Percentiles rank a stretch among this genome's conserved stretches.
phyloP scores from a whole-genome alignment of 2,797 vertebrate species.

The Parotocinclus haroldoi region DNA sequence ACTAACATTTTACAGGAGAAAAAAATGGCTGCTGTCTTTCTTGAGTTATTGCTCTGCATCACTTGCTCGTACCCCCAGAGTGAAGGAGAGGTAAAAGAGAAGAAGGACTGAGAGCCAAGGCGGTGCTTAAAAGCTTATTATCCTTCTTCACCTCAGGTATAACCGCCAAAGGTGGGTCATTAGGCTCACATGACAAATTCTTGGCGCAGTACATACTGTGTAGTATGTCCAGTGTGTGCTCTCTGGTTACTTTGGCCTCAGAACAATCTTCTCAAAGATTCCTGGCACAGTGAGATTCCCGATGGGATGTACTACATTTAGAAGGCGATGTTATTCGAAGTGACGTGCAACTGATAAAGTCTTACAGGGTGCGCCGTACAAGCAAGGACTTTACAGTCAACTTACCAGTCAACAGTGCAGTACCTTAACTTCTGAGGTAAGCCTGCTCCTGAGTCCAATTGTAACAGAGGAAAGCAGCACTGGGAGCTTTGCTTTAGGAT shows the following conservation, averaged over 20 bases:
- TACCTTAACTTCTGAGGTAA: too few relatives aligned
- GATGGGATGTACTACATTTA: slow-evolving; percentile 51
- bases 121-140: slow-evolving; percentile 58
- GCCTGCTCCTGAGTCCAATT: too few relatives aligned
- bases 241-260: slow-evolving; percentile 33
- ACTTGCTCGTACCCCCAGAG: slow-evolving; percentile 48
- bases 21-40: slow-evolving; percentile 33
- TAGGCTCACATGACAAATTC: slow-evolving; percentile 56
- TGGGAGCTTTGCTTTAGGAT: too few relatives aligned
- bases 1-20: slow-evolving; percentile 59
- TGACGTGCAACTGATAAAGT: too few relatives aligned
- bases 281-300: slow-evolving; percentile 60
- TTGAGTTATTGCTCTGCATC: slow-evolving; percentile 59
- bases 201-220: too few relatives aligned
- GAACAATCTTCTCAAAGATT: slow-evolving; percentile 61
- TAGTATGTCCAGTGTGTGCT: slow-evolving; percentile 7
- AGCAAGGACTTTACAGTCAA: too few relatives aligned
- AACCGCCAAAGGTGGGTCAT: slow-evolving; percentile 72
- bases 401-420: too few relatives aligned
- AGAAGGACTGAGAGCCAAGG: slow-evolving; percentile 41
- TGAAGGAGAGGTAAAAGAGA: slow-evolving; percentile 29
- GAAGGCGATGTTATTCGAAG: too few relatives aligned
- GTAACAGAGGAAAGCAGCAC: too few relatives aligned
- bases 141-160: slow-evolving; percentile 56
- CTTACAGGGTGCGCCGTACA: too few relatives aligned